phyloP scores from a whole-genome alignment of 2,797 vertebrate species.

The Monodelphis domestica region DNA sequence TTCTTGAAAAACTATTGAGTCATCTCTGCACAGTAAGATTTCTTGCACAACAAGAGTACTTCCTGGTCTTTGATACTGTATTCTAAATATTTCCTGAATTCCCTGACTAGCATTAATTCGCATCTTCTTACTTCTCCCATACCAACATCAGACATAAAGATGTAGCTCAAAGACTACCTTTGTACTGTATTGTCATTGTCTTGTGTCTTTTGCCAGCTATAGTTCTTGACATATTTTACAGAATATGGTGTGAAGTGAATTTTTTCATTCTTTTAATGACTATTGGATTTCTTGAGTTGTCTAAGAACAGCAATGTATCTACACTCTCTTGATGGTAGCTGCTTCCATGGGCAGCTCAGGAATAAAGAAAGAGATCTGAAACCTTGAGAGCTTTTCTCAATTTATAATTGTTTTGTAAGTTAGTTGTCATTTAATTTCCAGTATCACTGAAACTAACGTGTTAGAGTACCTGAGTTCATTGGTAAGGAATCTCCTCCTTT shows the following conservation, averaged over 20 bases:
- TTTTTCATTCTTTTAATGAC: neutral
- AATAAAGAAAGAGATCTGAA: neutral
- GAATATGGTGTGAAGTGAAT: neutral
- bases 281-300: neutral
- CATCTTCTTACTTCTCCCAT: neutral
- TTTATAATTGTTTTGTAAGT: neutral
- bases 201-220: neutral
- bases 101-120: neutral
- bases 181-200: neutral
- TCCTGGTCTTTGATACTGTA: neutral
- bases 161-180: neutral
- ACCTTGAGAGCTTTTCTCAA: neutral
- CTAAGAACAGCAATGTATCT: neutral
- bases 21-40: neutral
- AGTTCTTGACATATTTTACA: neutral
- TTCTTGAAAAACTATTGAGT: neutral
- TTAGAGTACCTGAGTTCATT: neutral
- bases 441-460: neutral
- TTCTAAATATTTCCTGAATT: neutral
- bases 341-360: neutral
- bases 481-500: slow-evolving; percentile 10
- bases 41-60: neutral
- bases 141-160: neutral
- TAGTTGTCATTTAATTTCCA: neutral
- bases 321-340: neutral